Base-by-base conservation (phyloP, 2,113 vertebrate genomes). In the Lepus timidus region DNA sequence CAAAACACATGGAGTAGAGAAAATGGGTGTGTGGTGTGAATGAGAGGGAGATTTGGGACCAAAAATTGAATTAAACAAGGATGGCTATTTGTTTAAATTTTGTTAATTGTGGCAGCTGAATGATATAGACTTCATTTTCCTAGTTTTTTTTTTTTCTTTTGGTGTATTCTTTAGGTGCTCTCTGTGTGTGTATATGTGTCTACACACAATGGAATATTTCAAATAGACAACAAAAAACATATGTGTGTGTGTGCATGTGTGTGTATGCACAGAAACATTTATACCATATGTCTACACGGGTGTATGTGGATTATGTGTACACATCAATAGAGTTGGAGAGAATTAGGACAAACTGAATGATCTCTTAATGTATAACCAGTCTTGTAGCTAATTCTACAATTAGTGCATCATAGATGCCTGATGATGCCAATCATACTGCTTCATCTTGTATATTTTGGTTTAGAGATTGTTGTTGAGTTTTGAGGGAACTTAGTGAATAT, bases 61-160 rank as follows among this genome's bases (percentile, higher is more conserved):
- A 52, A 51, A 93, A 44, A 3, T 4, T 55, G 14, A 4, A 44
- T 83, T 52, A 88, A 76, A 76, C 23, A 70, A 58, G 19, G 65
- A 1, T 83, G 27, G 27, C 27, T 36, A 83, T 64, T 83, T 88
- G n/a, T 49, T 49, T 49, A 92, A 67, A 55, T 76, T 61, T 82
- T 89, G 88, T 92, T 88, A 71, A 67, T 75, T 79, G 9, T 44
- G 17, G 52, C 71, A 79, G 22, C 16, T 82, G 16, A 88, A 12
- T 49, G 49, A 39, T 29, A 55, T 70, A 2, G 3, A 55, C 3
- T n/a, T 55, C 4, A 78, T 71, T 64, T 36, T 22, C 12, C 22
- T 75, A 9, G 11, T 33, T 82, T 70, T 44, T 44, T 44, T 44
- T 0, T 14, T 12, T 75, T 80, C 33, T 44, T 83, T 61, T 76